These are phyloP conservation scores for Antennarius striatus DNA, from an alignment of 2,113 vertebrate species.

Conservation along the genomic window DNA sequence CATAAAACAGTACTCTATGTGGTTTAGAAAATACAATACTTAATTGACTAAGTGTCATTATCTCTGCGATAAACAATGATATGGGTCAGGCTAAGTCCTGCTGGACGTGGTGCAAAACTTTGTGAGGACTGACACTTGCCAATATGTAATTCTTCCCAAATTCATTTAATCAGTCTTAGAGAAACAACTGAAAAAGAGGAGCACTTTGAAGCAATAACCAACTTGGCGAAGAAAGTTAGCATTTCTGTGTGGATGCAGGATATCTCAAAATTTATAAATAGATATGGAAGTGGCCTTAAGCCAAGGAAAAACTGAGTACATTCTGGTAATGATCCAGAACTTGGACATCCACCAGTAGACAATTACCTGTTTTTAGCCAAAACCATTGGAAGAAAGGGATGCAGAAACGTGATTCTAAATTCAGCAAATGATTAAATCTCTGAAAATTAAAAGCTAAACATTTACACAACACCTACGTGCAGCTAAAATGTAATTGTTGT, in stretches of 20 bases:
- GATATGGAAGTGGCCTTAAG: slow-evolving; percentile 24
- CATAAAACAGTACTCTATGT: no score
- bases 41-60: slow-evolving; percentile 11
- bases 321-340: slow-evolving; percentile 35
- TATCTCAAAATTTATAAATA: slow-evolving; percentile 32
- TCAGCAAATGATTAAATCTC: background rate
- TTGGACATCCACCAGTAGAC: slow-evolving; percentile 4
- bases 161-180: background rate
- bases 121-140: slow-evolving; percentile 15
- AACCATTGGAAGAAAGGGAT: slow-evolving; percentile 4
- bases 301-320: slow-evolving; percentile 41
- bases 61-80: slow-evolving; percentile 46
- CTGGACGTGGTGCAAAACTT: slow-evolving; percentile 13
- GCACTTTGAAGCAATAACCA: slow-evolving; percentile 8
- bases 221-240: slow-evolving; percentile 5
- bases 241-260: slow-evolving; percentile 24
- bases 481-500: background rate
- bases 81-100: slow-evolving; percentile 32
- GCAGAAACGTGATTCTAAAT: background rate
- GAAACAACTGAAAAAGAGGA: background rate
- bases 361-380: slow-evolving; percentile 15
- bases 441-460: background rate
- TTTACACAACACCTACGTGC: background rate
- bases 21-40: background rate
- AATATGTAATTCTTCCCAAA: background rate